These are phyloP conservation scores for Acholoe squamosa DNA, from an alignment of 2,888 invertebrate genomes.

Conservation along the genomic window DNA sequence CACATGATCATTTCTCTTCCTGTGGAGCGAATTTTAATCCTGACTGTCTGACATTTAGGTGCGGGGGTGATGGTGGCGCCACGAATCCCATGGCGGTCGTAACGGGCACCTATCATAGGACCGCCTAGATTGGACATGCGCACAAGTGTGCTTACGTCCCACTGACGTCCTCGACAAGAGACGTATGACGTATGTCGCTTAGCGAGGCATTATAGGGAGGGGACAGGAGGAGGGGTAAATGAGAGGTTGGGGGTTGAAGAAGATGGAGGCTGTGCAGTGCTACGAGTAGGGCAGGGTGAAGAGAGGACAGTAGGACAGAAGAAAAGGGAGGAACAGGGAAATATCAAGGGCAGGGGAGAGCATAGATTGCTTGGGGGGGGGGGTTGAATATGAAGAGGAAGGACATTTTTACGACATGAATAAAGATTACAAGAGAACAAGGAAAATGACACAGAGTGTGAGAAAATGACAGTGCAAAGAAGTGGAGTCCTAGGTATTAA, in stretches of 20 bases:
- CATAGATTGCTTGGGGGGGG: no score
- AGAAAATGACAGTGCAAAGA: no score
- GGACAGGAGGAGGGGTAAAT: neutral
- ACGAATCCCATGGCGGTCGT: constrained; percentile 7
- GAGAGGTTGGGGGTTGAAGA: no score
- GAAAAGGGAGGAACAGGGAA: no score
- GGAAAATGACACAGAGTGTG: no score
- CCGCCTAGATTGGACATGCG: constrained; percentile 57
- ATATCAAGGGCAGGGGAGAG: no score
- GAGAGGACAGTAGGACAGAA: no score
- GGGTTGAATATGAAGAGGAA: no score
- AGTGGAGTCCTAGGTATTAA: no score
- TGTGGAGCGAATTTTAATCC: constrained; percentile 52
- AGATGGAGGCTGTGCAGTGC: no score
- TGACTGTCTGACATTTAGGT: constrained; percentile 41
- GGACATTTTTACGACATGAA: no score
- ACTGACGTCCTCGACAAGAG: constrained; percentile 12
- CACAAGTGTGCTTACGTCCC: constrained; percentile 53
- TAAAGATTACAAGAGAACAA: no score
- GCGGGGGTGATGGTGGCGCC: neutral
- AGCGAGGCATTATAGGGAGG: neutral
- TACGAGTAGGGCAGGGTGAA: neutral
- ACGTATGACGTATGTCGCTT: constrained; percentile 24
- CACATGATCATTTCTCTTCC: constrained; percentile 60
- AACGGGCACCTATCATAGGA: constrained; percentile 56